phyloP scores from a whole-genome alignment of 1,140 invertebrate genomes.

The Nilaparvata lugens region DNA sequence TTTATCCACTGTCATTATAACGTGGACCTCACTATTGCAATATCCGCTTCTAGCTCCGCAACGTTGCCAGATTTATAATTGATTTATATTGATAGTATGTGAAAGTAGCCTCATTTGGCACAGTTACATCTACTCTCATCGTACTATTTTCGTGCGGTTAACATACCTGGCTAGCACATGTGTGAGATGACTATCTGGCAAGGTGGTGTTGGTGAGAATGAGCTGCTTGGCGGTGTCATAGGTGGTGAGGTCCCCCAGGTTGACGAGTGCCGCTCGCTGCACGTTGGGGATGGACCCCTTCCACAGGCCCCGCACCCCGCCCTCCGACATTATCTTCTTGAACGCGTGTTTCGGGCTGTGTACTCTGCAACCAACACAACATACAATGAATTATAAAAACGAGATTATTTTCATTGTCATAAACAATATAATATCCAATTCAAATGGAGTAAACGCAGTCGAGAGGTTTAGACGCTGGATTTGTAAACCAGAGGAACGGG shows the following conservation, averaged over 20 bases:
- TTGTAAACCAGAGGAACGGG: too few relatives aligned
- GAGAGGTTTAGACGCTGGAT: too few relatives aligned
- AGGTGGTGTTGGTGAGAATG: constrained; percentile 60
- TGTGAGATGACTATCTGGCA: constrained; percentile 67
- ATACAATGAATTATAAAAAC: too few relatives aligned
- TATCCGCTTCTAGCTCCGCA: too few relatives aligned
- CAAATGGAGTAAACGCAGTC: too few relatives aligned
- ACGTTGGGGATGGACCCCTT: constrained; percentile 81
- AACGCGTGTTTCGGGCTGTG: constrained; percentile 68
- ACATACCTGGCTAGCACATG: constrained; percentile 64
- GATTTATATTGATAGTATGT: background rate
- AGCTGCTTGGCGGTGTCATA: constrained; percentile 83
- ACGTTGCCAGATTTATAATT: too few relatives aligned
- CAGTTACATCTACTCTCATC: background rate
- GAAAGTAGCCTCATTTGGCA: background rate
- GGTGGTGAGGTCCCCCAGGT: constrained; percentile 77
- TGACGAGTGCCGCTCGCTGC: constrained; percentile 72
- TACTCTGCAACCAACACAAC: constrained; percentile 56
- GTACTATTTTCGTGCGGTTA: background rate
- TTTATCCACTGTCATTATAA: too few relatives aligned
- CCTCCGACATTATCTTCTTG: constrained; percentile 56
- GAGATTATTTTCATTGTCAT: too few relatives aligned
- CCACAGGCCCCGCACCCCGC: constrained; percentile 76
- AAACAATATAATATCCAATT: too few relatives aligned
- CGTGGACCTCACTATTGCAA: too few relatives aligned